phyloP scores from a whole-genome alignment of 2,888 invertebrate species.

The Calliopum simillimum region DNA sequence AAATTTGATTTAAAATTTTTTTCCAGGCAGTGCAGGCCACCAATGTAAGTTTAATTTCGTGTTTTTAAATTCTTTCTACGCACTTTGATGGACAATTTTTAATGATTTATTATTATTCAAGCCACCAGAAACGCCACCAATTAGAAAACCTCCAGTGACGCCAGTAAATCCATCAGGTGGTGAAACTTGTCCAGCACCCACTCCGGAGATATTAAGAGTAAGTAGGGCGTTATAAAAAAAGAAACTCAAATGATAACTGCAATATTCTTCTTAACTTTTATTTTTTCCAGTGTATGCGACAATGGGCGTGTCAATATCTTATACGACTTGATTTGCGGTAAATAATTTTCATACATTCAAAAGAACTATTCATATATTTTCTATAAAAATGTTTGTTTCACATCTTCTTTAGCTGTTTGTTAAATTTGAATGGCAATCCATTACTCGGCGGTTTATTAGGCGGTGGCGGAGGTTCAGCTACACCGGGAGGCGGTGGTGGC shows the following conservation, averaged over 20 bases:
- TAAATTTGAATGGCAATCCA: constrained; percentile 56
- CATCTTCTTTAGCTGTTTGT: constrained; percentile 49
- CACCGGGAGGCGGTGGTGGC: constrained; percentile 33
- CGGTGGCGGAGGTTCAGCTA: too few relatives aligned
- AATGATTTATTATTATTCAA: not conserved
- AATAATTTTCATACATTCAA: too few relatives aligned
- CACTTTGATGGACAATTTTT: not conserved
- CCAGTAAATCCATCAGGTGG: not conserved
- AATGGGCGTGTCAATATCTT: constrained; percentile 56
- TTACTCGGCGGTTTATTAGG: constrained; percentile 53
- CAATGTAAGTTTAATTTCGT: not conserved
- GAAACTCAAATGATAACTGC: too few relatives aligned
- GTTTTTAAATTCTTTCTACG: too few relatives aligned
- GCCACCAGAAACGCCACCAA: not conserved
- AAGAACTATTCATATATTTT: too few relatives aligned
- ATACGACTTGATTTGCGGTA: constrained; percentile 57
- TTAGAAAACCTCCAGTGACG: too few relatives aligned
- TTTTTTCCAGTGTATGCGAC: constrained; percentile 49
- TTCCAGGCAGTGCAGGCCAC: not conserved
- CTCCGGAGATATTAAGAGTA: constrained; percentile 48
- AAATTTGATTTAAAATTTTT: not conserved
- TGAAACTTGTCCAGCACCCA: constrained; percentile 38
- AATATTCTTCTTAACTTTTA: not conserved
- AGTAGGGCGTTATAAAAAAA: constrained; percentile 24
- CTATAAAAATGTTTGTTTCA: not conserved